Conservation (phyloP, 2,888 invertebrate species). For the Amphiduros pacificus region DNA sequence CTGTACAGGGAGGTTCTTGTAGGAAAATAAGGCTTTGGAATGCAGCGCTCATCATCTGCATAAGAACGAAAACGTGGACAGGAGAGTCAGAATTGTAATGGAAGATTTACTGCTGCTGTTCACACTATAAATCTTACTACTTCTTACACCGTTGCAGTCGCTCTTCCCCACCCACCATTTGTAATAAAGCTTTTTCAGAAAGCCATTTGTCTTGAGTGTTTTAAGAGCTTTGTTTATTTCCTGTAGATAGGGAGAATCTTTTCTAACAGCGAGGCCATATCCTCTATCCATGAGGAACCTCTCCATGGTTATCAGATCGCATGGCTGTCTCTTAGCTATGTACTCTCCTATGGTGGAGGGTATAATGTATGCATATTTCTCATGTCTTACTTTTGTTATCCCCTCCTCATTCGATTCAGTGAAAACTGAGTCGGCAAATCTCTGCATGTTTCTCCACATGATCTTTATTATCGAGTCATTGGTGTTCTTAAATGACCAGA, state of each 20-base stretch:
- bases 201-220: conserved; percentile 9
- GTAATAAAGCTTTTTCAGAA: conserved; percentile 13
- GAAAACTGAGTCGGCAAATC: conserved; percentile 8
- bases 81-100: too few relatives aligned
- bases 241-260: conserved; percentile 12
- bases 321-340: conserved; percentile 18
- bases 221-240: conserved; percentile 19
- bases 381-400: conserved; percentile 22
- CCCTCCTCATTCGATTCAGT: conserved; percentile 24
- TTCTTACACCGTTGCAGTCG: conserved; percentile 15
- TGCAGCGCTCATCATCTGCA: too few relatives aligned
- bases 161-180: conserved; percentile 25
- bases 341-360: conserved; percentile 27
- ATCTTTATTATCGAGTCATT: conserved; percentile 11
- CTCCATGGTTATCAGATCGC: conserved; percentile 26
- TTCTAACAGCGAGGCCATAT: conserved; percentile 21
- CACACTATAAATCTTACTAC: conserved; percentile 17
- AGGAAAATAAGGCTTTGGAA: too few relatives aligned
- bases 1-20: too few relatives aligned
- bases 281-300: conserved; percentile 24
- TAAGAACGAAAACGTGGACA: too few relatives aligned
- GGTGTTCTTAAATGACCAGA: conserved; percentile 21
- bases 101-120: too few relatives aligned
- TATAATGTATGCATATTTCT: conserved; percentile 27
- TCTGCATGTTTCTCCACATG: conserved; percentile 25